phyloP scores from a whole-genome alignment of 2,113 vertebrate genomes.

The Turnix velox region DNA sequence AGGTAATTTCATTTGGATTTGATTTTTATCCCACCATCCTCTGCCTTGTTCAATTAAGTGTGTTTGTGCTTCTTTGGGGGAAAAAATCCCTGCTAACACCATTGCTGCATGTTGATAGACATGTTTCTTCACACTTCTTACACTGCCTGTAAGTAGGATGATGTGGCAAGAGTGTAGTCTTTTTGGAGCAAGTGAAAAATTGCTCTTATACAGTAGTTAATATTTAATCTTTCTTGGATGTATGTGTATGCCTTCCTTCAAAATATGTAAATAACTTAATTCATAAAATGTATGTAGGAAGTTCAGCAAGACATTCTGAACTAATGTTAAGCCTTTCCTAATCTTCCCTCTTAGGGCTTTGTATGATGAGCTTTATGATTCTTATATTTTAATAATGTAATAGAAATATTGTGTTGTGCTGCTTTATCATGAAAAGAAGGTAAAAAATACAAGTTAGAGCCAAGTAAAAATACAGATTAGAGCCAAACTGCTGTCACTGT shows the following conservation, averaged over 20 bases:
- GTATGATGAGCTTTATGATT: background rate
- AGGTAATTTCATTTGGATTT: slow-evolving; percentile 73
- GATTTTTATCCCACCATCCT: background rate
- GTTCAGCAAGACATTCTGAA: background rate
- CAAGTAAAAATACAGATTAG: background rate
- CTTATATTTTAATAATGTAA: background rate
- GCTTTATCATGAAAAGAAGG: background rate
- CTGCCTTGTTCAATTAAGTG: background rate
- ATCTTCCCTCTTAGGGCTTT: background rate
- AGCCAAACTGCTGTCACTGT: background rate
- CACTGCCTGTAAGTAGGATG: background rate
- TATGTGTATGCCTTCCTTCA: background rate
- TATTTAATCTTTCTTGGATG: background rate
- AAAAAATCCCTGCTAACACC: background rate
- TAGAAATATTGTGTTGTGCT: background rate
- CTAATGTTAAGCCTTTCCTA: background rate
- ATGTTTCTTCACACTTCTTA: background rate
- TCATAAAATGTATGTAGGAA: background rate
- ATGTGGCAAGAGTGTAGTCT: background rate
- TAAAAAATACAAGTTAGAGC: background rate
- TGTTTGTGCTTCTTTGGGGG: background rate
- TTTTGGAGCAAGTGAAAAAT: background rate
- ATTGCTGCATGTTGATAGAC: background rate
- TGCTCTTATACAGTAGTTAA: background rate
- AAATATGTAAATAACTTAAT: background rate